Percentiles rank a stretch among this genome's conserved stretches.
phyloP scores from a whole-genome alignment of 2,797 vertebrate genomes.

The Hypotaenidia okinawae region DNA sequence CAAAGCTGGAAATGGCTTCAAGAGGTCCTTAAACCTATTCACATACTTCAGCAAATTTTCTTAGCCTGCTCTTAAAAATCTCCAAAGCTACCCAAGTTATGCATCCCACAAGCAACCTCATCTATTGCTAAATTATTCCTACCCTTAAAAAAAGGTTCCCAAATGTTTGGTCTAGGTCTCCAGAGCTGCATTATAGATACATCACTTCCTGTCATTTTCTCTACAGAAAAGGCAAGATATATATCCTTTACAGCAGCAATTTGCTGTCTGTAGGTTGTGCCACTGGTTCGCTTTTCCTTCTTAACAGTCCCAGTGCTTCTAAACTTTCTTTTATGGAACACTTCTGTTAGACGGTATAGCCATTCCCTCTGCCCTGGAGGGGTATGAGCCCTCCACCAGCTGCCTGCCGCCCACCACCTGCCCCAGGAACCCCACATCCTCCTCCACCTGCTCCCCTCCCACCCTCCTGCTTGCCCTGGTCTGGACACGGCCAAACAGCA shows the following conservation, averaged over 20 bases:
- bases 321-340: not conserved
- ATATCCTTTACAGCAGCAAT: not conserved
- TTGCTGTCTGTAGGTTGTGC: not conserved
- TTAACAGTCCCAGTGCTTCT: not conserved
- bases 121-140: not conserved
- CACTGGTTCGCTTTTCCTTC: not conserved
- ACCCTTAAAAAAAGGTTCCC: not conserved
- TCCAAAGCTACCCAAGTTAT: not conserved
- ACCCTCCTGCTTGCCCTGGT: fast-evolving
- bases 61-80: not conserved
- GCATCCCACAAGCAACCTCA: not conserved
- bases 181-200: not conserved
- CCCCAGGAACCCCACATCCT: not conserved
- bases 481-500: fast-evolving
- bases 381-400: fast-evolving
- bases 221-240: not conserved
- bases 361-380: not conserved
- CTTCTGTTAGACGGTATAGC: not conserved
- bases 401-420: fast-evolving
- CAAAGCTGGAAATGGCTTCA: not conserved
- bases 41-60: not conserved
- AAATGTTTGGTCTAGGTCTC: not conserved
- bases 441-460: fast-evolving
- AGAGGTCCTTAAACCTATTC: not conserved
- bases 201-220: not conserved